Evolutionary conservation across 2,888 invertebrate species (phyloP).

Genomic region (Esperia sulphurella): DNA sequence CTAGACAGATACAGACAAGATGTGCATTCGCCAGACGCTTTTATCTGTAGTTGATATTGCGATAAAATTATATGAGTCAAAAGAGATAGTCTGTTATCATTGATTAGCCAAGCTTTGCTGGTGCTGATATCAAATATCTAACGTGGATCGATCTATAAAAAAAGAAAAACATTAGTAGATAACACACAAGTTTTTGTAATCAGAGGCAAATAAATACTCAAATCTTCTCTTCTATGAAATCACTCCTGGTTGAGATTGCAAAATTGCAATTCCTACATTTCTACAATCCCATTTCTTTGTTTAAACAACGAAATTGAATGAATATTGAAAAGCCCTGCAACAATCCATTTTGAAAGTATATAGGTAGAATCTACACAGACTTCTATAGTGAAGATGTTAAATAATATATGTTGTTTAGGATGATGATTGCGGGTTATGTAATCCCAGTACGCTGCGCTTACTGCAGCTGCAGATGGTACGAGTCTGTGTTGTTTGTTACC

Average conservation of each 20-base stretch:
- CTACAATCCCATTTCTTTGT: constrained; percentile 61
- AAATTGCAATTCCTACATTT: constrained; percentile 32
- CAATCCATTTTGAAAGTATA: constrained; percentile 44
- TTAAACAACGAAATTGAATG: constrained; percentile 64
- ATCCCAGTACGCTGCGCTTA: constrained; percentile 58
- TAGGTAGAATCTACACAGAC: constrained; percentile 29
- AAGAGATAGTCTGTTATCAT: background rate
- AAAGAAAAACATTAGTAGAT: too few relatives aligned
- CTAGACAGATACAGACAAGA: constrained; percentile 5
- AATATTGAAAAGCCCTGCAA: constrained; percentile 57
- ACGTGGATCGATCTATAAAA: too few relatives aligned
- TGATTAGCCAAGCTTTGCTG: background rate
- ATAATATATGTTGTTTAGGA: constrained; percentile 60
- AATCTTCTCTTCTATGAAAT: background rate
- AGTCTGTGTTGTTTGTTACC: background rate
- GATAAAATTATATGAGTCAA: constrained; percentile 2
- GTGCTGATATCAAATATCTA: too few relatives aligned
- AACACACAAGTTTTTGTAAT: too few relatives aligned
- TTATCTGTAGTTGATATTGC: constrained; percentile 19
- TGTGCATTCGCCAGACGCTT: constrained; percentile 17
- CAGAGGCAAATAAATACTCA: background rate
- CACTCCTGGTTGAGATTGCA: constrained; percentile 13
- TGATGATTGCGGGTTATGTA: constrained; percentile 59
- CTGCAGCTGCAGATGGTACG: background rate
- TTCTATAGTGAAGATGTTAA: constrained; percentile 37